Percentiles rank a stretch among this genome's conserved stretches.
Conservation (phyloP, 2,113 vertebrate species). For the Datnioides undecimradiatus region DNA sequence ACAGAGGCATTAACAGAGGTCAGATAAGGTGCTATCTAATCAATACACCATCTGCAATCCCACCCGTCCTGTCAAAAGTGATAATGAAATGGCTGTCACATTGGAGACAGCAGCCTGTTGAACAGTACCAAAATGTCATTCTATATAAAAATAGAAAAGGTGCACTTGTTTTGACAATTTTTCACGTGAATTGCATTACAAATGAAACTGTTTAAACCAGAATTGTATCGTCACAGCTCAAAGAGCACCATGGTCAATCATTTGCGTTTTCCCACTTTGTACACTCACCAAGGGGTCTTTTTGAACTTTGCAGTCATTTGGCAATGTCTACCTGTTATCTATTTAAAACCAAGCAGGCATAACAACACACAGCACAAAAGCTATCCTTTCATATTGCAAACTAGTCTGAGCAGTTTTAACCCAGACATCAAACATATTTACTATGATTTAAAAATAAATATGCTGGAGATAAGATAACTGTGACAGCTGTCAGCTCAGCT, state of each 20-base stretch:
- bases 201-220: not conserved
- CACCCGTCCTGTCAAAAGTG: not conserved
- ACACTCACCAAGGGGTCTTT: conserved; percentile 16
- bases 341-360: conserved; percentile 9
- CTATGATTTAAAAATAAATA: not conserved
- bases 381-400: not conserved
- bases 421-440: not conserved
- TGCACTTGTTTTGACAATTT: not conserved
- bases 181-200: not conserved
- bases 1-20: not conserved
- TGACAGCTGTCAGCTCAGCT: not conserved
- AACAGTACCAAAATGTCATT: not conserved
- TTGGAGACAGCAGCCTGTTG: not conserved
- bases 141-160: not conserved
- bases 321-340: conserved; percentile 15
- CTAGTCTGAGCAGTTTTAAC: not conserved
- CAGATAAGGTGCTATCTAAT: not conserved
- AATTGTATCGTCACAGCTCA: not conserved
- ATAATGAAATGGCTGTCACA: not conserved
- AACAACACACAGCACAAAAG: not conserved
- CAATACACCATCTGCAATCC: not conserved
- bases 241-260: conserved; percentile 24
- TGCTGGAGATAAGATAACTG: no score
- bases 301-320: conserved; percentile 40
- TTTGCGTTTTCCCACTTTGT: not conserved